A percentile compares a stretch with the other conserved stretches of the same genome.
phyloP scores from a whole-genome alignment of 1,140 invertebrate genomes.

The Anastrepha ludens region DNA sequence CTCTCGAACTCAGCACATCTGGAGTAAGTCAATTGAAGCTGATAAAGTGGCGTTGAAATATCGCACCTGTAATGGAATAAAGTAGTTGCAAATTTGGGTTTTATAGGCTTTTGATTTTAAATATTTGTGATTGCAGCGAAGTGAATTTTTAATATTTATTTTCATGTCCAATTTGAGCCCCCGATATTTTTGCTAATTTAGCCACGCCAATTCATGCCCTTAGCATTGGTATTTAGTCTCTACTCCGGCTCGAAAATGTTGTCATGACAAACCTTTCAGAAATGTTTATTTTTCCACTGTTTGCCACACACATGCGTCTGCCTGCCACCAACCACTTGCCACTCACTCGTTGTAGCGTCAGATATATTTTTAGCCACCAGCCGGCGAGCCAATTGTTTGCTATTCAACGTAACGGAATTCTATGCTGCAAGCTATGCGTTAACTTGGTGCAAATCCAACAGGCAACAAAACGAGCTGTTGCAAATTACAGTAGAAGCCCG shows the following conservation, averaged over 20 bases:
- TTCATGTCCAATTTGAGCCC: no score
- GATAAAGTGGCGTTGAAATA: neutral
- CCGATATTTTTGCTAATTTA: neutral
- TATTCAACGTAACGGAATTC: neutral
- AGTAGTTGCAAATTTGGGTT: neutral
- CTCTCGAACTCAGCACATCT: neutral
- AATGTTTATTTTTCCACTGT: neutral
- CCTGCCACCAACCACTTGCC: conserved; percentile 13
- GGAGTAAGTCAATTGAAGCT: conserved; percentile 22
- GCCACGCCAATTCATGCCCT: neutral
- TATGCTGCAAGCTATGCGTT: conserved; percentile 37
- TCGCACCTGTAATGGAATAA: neutral
- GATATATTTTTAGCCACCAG: conserved; percentile 17
- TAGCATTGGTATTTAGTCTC: no score
- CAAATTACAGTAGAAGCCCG: no score
- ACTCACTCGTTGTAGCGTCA: conserved; percentile 2
- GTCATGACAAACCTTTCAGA: conserved; percentile 14
- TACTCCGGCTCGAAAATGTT: no score
- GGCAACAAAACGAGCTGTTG: neutral
- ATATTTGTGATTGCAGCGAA: neutral
- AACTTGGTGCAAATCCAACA: conserved; percentile 33
- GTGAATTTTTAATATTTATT: no score
- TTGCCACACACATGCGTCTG: neutral
- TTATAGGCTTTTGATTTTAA: neutral
- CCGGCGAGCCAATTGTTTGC: conserved; percentile 42